Evolutionary conservation across 2,113 vertebrate genomes (phyloP).

Genomic region (Cololabis saira): DNA sequence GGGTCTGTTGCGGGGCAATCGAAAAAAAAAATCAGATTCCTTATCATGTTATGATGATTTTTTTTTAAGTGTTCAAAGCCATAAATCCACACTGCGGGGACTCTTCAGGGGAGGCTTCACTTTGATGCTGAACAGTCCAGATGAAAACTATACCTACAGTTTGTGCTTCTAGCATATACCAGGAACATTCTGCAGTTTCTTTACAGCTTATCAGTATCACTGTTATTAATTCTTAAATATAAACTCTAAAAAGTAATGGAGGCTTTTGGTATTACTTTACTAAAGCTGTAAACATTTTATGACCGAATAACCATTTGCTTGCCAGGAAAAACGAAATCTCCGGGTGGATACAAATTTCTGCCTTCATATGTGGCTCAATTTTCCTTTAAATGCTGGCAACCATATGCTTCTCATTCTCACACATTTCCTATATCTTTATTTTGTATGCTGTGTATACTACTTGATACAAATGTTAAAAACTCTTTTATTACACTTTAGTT

Average conservation of each 20-base stretch:
- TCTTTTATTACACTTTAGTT: constrained; percentile 14
- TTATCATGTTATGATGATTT: constrained; percentile 45
- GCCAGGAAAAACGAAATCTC: constrained; percentile 13
- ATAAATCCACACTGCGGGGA: constrained; percentile 36
- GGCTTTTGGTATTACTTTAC: not conserved
- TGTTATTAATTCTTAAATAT: constrained; percentile 14
- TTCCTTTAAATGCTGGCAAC: no score
- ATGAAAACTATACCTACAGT: constrained; percentile 37
- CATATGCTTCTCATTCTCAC: no score
- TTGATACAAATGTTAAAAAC: constrained; percentile 11
- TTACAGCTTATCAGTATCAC: constrained; percentile 19
- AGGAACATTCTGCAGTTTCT: constrained; percentile 13
- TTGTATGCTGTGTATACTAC: not conserved
- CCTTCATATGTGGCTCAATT: no score
- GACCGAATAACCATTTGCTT: constrained; percentile 8
- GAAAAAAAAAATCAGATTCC: constrained; percentile 55
- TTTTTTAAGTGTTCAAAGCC: constrained; percentile 56
- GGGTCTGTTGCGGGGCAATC: constrained; percentile 36
- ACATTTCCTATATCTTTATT: not conserved
- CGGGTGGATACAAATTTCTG: not conserved
- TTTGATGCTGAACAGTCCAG: constrained; percentile 48
- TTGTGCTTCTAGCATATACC: constrained; percentile 10
- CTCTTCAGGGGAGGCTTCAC: constrained; percentile 23
- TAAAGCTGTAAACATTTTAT: not conserved
- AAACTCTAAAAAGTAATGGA: constrained; percentile 1